Conservation (phyloP, 2,888 invertebrate genomes). For the Gnatocerus cornutus region DNA sequence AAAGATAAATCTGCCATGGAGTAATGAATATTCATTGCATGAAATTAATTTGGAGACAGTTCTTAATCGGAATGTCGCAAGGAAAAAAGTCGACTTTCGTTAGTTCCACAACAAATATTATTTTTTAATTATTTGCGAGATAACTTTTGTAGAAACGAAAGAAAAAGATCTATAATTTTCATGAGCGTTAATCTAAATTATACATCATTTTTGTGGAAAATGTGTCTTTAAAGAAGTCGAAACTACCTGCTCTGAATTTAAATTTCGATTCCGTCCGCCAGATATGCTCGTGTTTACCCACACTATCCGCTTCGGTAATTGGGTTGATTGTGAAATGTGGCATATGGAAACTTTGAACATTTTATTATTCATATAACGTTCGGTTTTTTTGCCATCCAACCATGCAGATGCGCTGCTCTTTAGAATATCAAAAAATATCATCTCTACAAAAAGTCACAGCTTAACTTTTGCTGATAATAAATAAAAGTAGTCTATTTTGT, state of each 20-base stretch:
- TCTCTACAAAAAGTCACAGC: background rate
- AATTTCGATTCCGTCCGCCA: conserved; percentile 15
- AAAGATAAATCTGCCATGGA: too few relatives aligned
- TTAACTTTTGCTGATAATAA: too few relatives aligned
- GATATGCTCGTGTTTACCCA: conserved; percentile 9
- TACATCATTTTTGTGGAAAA: background rate
- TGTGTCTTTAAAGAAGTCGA: conserved; percentile 2
- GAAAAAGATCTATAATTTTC: too few relatives aligned
- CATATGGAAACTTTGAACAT: conserved; percentile 19
- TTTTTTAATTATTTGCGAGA: too few relatives aligned
- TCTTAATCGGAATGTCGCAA: too few relatives aligned
- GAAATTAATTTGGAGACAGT: too few relatives aligned
- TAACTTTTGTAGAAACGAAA: too few relatives aligned
- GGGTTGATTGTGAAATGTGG: conserved; percentile 24
- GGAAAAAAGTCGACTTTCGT: too few relatives aligned
- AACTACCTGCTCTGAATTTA: conserved; percentile 12
- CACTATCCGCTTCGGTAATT: conserved; percentile 24
- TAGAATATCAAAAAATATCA: conserved; percentile 14
- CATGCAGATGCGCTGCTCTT: conserved; percentile 1
- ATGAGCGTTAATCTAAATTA: too few relatives aligned
- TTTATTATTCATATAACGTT: conserved; percentile 28
- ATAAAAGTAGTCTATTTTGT: conserved; percentile 1
- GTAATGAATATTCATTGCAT: too few relatives aligned
- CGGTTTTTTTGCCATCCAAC: conserved; percentile 13
- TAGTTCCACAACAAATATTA: too few relatives aligned